Percentiles rank a stretch among this genome's conserved stretches.
Evolutionary conservation across 2,888 invertebrate genomes (phyloP).

Genomic region (Mayetiola destructor): DNA sequence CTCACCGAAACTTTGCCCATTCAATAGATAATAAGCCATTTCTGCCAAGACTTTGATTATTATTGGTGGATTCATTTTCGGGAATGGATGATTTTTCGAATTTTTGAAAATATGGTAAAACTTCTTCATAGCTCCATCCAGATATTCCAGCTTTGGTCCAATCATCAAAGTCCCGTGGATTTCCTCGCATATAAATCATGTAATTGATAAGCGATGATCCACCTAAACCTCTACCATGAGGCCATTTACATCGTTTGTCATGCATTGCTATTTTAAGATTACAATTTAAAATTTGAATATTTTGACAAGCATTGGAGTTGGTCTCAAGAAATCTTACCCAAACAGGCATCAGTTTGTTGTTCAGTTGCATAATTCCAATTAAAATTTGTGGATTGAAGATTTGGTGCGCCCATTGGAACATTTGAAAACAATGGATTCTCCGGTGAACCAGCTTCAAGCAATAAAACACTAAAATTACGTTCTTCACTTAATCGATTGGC

Average conservation of each 20-base stretch:
- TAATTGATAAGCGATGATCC: constrained; percentile 23
- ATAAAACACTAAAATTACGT: constrained; percentile 39
- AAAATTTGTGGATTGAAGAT: constrained; percentile 41
- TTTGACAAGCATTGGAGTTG: not conserved
- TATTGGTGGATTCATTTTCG: constrained; percentile 18
- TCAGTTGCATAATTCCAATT: constrained; percentile 49
- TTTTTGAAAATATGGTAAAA: constrained; percentile 28
- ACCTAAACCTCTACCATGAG: constrained; percentile 22
- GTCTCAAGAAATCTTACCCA: too few relatives aligned
- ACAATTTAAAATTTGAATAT: constrained; percentile 14
- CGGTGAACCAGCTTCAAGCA: constrained; percentile 33
- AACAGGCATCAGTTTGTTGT: constrained; percentile 39
- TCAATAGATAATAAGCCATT: constrained; percentile 31
- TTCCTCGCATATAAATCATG: constrained; percentile 25
- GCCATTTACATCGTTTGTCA: constrained; percentile 34
- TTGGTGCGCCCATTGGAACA: constrained; percentile 39
- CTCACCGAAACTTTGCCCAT: constrained; percentile 28
- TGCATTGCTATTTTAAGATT: constrained; percentile 28
- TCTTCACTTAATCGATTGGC: constrained; percentile 55
- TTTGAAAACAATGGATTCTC: constrained; percentile 38
- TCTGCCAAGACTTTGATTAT: constrained; percentile 27
- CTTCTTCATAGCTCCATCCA: constrained; percentile 35
- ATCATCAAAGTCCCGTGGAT: constrained; percentile 23
- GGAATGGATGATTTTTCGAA: constrained; percentile 24
- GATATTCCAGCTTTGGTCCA: constrained; percentile 23